phyloP scores from a whole-genome alignment of 1,140 invertebrate species.

The Mamestra configurata region DNA sequence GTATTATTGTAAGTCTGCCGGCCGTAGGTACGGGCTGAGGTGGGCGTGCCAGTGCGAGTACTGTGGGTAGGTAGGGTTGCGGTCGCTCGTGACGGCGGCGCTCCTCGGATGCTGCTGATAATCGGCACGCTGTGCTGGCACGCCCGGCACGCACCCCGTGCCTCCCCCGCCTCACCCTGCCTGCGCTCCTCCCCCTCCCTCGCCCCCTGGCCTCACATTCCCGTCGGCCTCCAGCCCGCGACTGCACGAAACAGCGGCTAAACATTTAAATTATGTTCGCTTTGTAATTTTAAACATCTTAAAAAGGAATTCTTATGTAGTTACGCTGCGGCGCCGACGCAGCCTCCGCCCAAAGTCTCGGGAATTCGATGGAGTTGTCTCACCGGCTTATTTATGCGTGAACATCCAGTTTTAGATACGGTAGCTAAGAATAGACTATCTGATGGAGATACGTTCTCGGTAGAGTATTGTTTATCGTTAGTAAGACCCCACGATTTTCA shows the following conservation, averaged over 20 bases:
- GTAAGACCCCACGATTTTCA: no score
- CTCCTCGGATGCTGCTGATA: slow-evolving; percentile 2
- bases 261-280: slow-evolving; percentile 50
- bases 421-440: neutral
- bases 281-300: slow-evolving; percentile 49
- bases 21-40: neutral
- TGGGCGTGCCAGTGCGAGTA: neutral
- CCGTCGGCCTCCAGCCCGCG: slow-evolving; percentile 13
- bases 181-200: neutral
- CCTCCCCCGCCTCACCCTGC: no score
- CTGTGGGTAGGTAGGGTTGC: neutral
- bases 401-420: neutral
- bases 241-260: slow-evolving; percentile 37
- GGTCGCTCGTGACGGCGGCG: neutral
- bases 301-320: slow-evolving; percentile 39
- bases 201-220: slow-evolving; percentile 4
- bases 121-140: slow-evolving; percentile 33
- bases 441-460: neutral
- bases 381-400: neutral
- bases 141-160: slow-evolving; percentile 37
- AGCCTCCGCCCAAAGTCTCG: neutral
- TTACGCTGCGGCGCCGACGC: neutral
- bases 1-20: neutral
- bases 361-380: slow-evolving; percentile 33
- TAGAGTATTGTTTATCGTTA: neutral